phyloP scores from a whole-genome alignment of 2,113 vertebrate genomes.

The Brachionichthys hirsutus region DNA sequence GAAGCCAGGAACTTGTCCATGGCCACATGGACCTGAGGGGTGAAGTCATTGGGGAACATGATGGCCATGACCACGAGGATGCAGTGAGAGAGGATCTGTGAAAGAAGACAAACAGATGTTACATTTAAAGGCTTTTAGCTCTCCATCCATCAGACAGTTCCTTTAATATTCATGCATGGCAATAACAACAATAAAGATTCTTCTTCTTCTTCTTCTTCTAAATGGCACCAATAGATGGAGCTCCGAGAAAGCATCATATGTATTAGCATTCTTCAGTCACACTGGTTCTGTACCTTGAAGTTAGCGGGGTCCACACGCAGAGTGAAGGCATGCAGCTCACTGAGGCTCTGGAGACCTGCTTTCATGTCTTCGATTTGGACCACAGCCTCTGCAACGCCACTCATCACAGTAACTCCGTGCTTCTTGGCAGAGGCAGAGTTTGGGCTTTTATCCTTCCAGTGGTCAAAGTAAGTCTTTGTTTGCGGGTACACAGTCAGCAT shows the following conservation, averaged over 20 bases:
- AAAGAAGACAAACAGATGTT: too few species aligned
- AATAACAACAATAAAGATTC: too few species aligned
- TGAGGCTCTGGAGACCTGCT: slow-evolving; percentile 72
- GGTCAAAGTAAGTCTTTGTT: slow-evolving; percentile 90
- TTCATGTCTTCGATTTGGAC: slow-evolving; percentile 77
- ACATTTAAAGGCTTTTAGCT: background rate
- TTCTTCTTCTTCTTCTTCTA: too few species aligned
- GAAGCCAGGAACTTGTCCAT: too few species aligned
- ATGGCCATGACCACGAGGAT: slow-evolving; percentile 69
- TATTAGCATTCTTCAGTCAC: background rate
- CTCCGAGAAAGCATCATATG: too few species aligned
- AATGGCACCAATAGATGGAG: too few species aligned
- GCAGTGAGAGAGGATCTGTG: slow-evolving; percentile 70
- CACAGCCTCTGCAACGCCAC: slow-evolving; percentile 68
- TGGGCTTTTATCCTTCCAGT: slow-evolving; percentile 76
- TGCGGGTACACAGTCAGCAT: slow-evolving; percentile 73
- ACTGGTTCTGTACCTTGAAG: slow-evolving; percentile 65
- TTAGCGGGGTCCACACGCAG: slow-evolving; percentile 85
- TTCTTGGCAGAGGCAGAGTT: slow-evolving; percentile 66
- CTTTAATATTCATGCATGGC: too few species aligned
- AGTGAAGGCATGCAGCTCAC: slow-evolving; percentile 84
- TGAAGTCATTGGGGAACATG: slow-evolving; percentile 67
- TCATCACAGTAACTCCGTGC: slow-evolving; percentile 78
- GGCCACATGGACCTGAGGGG: slow-evolving; percentile 70
- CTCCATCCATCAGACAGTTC: background rate